Conservation (phyloP, 2,888 invertebrate genomes). For the Andrena dorsata region DNA sequence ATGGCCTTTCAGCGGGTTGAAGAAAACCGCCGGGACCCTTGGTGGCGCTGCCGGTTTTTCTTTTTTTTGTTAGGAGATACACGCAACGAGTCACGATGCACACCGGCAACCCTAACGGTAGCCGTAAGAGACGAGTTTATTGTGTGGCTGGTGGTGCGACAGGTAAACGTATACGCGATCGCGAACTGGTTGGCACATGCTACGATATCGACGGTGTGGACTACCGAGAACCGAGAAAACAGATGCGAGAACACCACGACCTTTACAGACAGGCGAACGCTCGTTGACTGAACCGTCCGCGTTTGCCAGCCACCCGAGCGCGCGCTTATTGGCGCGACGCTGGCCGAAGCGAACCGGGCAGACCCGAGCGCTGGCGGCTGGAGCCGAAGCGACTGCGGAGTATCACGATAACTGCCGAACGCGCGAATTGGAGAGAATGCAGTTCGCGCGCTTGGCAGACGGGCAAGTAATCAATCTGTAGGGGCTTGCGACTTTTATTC, state of each 20-base stretch:
- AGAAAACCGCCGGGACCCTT: background rate
- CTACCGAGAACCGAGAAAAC: slow-evolving; percentile 14
- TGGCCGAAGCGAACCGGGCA: slow-evolving; percentile 18
- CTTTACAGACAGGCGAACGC: slow-evolving; percentile 27
- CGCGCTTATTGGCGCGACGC: slow-evolving; percentile 15
- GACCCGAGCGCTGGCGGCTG: background rate
- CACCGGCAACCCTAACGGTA: slow-evolving; percentile 79
- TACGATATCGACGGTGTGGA: slow-evolving; percentile 71
- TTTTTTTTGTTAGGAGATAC: slow-evolving; percentile 34
- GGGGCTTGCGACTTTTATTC: slow-evolving; percentile 26
- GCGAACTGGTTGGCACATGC: slow-evolving; percentile 82
- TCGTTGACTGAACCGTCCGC: slow-evolving; percentile 49
- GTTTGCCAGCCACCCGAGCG: slow-evolving; percentile 12
- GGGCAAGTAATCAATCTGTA: background rate
- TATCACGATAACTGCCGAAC: slow-evolving; percentile 25
- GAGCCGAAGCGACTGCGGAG: slow-evolving; percentile 23
- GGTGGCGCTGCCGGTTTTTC: slow-evolving; percentile 28
- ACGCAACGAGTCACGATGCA: background rate
- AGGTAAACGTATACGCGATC: slow-evolving; percentile 78
- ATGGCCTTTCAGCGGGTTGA: background rate
- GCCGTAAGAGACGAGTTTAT: slow-evolving; percentile 82
- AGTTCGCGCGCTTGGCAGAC: slow-evolving; percentile 23
- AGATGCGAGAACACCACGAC: slow-evolving; percentile 10
- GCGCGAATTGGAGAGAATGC: background rate
- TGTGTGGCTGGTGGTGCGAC: slow-evolving; percentile 79